A percentile compares a stretch with the other conserved stretches of the same genome.
These are phyloP conservation scores for Aurelia aurita complex sp. Pacific DNA, from an alignment of 30 jellyfish, hydroid and myxozoan species.

Conservation along the genomic window DNA sequence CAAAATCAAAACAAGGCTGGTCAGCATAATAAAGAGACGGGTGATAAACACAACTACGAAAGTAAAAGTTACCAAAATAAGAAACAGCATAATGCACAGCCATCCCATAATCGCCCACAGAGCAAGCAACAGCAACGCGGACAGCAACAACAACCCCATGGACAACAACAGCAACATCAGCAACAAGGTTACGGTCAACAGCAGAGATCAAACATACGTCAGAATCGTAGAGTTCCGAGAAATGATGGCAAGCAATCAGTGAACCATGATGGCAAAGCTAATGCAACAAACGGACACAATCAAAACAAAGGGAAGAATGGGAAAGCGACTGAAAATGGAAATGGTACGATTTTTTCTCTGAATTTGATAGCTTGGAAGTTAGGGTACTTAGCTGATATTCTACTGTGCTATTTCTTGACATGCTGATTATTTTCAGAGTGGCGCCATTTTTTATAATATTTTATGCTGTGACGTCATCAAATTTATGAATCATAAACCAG, in stretches of 20 bases:
- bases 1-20: slow-evolving; percentile 26
- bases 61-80: slow-evolving; percentile 30
- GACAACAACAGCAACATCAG: slow-evolving; percentile 26
- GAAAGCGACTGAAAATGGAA: slow-evolving; percentile 5
- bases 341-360: no score
- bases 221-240: slow-evolving; percentile 55
- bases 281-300: slow-evolving; percentile 26
- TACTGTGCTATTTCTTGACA: no score
- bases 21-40: slow-evolving; percentile 38
- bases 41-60: slow-evolving; percentile 16
- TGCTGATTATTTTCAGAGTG: no score
- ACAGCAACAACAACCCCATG: slow-evolving; percentile 51
- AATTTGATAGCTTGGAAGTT: no score
- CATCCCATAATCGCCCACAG: slow-evolving; percentile 12
- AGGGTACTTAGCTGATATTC: no score
- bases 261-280: slow-evolving; percentile 15
- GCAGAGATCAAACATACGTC: slow-evolving; percentile 54
- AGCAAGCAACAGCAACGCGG: slow-evolving; percentile 41
- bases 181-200: slow-evolving; percentile 36
- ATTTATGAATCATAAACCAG: no score
- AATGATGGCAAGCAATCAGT: slow-evolving; percentile 38
- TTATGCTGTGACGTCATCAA: no score
- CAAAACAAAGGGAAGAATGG: slow-evolving; percentile 31
- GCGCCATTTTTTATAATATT: no score
- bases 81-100: slow-evolving; percentile 27